Evolutionary conservation across 2,888 invertebrate genomes (phyloP).

Genomic region (Dinocampus coccinellae): DNA sequence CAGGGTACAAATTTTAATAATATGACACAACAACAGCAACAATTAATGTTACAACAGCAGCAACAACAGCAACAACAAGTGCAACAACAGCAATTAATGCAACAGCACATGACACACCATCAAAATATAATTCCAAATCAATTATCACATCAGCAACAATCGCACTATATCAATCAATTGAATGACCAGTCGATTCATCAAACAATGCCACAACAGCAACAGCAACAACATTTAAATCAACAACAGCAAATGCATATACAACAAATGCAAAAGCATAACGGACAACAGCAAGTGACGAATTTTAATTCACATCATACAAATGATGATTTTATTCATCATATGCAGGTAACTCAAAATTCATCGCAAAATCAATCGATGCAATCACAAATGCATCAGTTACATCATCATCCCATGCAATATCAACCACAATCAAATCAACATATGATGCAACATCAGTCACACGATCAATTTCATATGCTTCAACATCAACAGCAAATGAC

Average conservation of each 20-base stretch:
- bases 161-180: constrained; percentile 60
- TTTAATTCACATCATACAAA: constrained; percentile 53
- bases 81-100: constrained; percentile 54
- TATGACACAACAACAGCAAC: constrained; percentile 45
- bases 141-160: constrained; percentile 55
- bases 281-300: constrained; percentile 49
- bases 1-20: constrained; percentile 55
- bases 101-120: constrained; percentile 55
- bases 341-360: constrained; percentile 55
- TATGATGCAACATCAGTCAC: constrained; percentile 50
- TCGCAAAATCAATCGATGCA: constrained; percentile 52
- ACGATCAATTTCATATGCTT: constrained; percentile 58
- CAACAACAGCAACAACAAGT: constrained; percentile 60
- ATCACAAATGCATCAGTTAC: constrained; percentile 61
- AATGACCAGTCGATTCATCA: constrained; percentile 58
- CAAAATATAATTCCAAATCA: constrained; percentile 58
- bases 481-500: constrained; percentile 70
- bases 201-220: constrained; percentile 60
- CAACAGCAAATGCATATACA: constrained; percentile 44
- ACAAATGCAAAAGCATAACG: constrained; percentile 50
- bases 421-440: constrained; percentile 55
- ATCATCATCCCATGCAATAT: constrained; percentile 53
- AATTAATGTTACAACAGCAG: constrained; percentile 56
- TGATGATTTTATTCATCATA: constrained; percentile 59
- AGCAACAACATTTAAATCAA: constrained; percentile 52